Percentiles rank a stretch among this genome's conserved stretches.
Evolutionary conservation across 2,113 vertebrate genomes (phyloP).

Genomic region (Lampris incognitus): DNA sequence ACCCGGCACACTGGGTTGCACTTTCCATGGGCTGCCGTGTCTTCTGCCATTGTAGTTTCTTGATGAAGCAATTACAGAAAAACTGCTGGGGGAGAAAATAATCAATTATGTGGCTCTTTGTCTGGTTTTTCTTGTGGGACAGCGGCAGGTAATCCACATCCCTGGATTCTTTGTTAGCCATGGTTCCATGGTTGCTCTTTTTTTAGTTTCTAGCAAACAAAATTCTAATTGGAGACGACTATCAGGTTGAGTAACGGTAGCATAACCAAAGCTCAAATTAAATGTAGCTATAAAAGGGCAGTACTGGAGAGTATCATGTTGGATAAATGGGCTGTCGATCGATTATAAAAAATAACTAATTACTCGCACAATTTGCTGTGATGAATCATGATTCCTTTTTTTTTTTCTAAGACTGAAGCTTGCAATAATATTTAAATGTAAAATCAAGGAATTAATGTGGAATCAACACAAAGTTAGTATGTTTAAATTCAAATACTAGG

Average conservation of each 20-base stretch:
- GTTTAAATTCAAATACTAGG: too few relatives aligned
- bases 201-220: not conserved
- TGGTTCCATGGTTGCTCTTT: not conserved
- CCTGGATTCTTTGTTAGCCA: not conserved
- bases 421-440: too few relatives aligned
- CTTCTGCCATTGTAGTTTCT: conserved; percentile 10
- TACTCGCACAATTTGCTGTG: too few relatives aligned
- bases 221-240: not conserved
- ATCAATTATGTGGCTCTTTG: not conserved
- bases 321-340: conserved; percentile 2
- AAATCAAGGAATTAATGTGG: too few relatives aligned
- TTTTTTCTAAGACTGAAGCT: too few relatives aligned
- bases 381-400: too few relatives aligned
- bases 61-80: conserved; percentile 38
- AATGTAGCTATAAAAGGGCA: conserved; percentile 4
- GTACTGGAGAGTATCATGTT: conserved; percentile 18
- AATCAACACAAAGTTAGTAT: too few relatives aligned
- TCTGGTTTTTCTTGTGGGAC: too few relatives aligned
- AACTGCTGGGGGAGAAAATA: not conserved
- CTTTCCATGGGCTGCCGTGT: conserved; percentile 34
- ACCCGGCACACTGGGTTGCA: conserved; percentile 35
- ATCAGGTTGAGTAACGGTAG: not conserved
- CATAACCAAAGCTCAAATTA: conserved; percentile 1
- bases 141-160: not conserved
- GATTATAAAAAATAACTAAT: too few relatives aligned